A percentile compares a stretch with the other conserved stretches of the same genome.
phyloP scores from a whole-genome alignment of 2,797 vertebrate genomes.

The Trematomus bernacchii region DNA sequence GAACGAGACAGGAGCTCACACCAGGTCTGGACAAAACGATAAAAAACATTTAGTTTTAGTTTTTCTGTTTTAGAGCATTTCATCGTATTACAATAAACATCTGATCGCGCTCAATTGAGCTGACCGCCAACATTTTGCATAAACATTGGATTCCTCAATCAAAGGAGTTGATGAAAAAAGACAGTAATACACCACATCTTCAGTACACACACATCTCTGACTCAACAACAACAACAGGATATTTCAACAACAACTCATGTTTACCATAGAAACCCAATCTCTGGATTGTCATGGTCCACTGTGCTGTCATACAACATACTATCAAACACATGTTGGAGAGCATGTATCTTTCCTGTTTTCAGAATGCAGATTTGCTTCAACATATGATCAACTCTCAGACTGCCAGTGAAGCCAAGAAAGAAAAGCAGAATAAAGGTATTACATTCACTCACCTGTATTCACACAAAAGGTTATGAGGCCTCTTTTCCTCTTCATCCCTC shows the following conservation, averaged over 20 bases:
- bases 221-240: no score
- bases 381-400: constrained; percentile 84
- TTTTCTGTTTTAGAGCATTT: no score
- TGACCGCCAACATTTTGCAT: no score
- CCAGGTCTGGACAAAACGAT: constrained; percentile 67
- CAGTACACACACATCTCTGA: not conserved
- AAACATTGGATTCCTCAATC: no score
- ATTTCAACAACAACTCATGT: not conserved
- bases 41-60: no score
- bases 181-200: not conserved
- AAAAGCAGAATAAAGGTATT: constrained; percentile 44
- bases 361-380: constrained; percentile 84
- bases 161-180: not conserved
- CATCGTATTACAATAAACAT: no score
- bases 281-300: not conserved
- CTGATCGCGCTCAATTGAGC: no score
- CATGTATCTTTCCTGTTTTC: constrained; percentile 11
- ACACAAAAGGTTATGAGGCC: constrained; percentile 35
- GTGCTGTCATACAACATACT: not conserved
- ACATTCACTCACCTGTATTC: not conserved
- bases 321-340: not conserved
- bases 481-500: not conserved
- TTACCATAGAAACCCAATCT: not conserved
- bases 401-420: constrained; percentile 31
- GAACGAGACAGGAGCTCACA: constrained; percentile 25